Percentiles rank a stretch among this genome's conserved stretches.
Conservation (phyloP, 2,888 invertebrate genomes). For the Drosophila neonasuta region DNA sequence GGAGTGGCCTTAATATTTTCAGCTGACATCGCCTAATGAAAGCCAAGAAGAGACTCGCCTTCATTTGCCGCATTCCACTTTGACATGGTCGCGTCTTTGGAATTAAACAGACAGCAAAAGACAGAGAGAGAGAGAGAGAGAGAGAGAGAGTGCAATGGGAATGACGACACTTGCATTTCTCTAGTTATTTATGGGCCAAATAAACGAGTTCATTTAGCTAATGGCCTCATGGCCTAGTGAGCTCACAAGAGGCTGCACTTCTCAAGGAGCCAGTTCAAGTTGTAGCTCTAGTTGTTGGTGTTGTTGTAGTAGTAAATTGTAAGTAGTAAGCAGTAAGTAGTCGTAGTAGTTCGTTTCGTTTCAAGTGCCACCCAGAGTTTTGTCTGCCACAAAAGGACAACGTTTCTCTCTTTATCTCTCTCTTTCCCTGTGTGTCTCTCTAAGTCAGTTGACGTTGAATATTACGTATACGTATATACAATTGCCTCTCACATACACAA, state of each 20-base stretch:
- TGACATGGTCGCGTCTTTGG: conserved; percentile 52
- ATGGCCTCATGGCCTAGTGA: conserved; percentile 71
- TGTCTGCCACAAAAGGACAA: conserved; percentile 42
- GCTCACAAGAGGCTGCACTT: conserved; percentile 50
- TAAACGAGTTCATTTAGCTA: conserved; percentile 77
- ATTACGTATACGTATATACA: conserved; percentile 14
- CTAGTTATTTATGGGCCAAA: conserved; percentile 71
- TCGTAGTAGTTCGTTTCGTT: conserved; percentile 15
- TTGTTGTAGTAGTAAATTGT: not conserved
- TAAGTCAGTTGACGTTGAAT: conserved; percentile 32
- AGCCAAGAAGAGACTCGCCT: conserved; percentile 25
- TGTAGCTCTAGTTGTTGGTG: not conserved
- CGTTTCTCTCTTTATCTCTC: conserved; percentile 14
- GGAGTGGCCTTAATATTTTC: conserved; percentile 70
- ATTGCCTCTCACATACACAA: conserved; percentile 6
- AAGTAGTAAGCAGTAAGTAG: conserved; percentile 34
- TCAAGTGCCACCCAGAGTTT: conserved; percentile 17
- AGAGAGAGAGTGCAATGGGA: conserved; percentile 24
- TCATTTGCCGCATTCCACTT: conserved; percentile 32
- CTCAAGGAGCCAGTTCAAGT: conserved; percentile 41
- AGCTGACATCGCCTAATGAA: conserved; percentile 72
- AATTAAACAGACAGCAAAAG: conserved; percentile 39
- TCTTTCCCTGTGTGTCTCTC: conserved; percentile 12
- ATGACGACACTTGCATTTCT: conserved; percentile 61
- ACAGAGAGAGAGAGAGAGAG: not conserved